These are phyloP conservation scores for Chrysaora quinquecirrha DNA, from an alignment of 30 jellyfish, hydroid and myxozoan species.

Conservation along the genomic window DNA sequence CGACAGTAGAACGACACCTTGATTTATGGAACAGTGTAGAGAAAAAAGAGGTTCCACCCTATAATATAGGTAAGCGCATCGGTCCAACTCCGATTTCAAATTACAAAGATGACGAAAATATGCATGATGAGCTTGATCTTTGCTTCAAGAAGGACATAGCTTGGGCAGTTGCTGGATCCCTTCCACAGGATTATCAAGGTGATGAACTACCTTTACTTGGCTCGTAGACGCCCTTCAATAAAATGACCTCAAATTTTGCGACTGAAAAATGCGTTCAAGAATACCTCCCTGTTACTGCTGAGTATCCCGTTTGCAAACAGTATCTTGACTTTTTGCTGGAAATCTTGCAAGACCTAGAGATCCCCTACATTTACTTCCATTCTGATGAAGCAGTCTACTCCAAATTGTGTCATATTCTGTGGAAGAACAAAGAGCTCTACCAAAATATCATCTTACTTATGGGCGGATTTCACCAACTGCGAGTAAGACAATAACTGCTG, in stretches of 20 bases:
- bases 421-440: too few species aligned
- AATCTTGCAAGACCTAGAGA: too few species aligned
- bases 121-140: background rate
- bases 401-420: conserved; percentile 29
- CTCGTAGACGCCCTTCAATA: conserved; percentile 43
- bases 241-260: background rate
- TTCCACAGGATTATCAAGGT: background rate
- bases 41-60: conserved; percentile 1
- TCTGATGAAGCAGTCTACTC: conserved; percentile 61
- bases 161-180: conserved; percentile 31
- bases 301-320: too few species aligned
- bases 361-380: too few species aligned
- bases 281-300: too few species aligned
- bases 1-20: background rate
- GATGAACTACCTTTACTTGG: conserved; percentile 32
- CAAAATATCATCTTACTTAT: too few species aligned
- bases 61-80: conserved; percentile 26
- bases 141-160: conserved; percentile 45
- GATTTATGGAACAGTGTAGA: conserved; percentile 6
- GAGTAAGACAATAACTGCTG: conserved; percentile 31
- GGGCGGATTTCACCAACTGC: conserved; percentile 69
- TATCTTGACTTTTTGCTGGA: too few species aligned
- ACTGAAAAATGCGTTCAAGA: too few species aligned
- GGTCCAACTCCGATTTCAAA: conserved; percentile 1
- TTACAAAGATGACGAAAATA: background rate